phyloP scores from a whole-genome alignment of 2,113 vertebrate genomes.

The Gambusia holbrooki region DNA sequence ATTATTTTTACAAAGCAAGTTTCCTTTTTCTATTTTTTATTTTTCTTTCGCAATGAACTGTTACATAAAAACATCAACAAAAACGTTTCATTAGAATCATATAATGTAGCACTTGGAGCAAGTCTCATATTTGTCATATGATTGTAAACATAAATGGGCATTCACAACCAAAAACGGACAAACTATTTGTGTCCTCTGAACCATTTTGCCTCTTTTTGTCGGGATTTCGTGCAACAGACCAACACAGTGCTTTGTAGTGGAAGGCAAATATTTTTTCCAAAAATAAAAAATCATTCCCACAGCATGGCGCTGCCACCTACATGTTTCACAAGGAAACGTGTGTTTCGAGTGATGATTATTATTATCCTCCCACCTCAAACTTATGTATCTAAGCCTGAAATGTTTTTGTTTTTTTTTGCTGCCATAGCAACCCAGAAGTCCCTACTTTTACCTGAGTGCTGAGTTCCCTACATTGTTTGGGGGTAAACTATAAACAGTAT shows the following conservation, averaged over 20 bases:
- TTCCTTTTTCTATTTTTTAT: background rate
- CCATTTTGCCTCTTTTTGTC: background rate
- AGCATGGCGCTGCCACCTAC: background rate
- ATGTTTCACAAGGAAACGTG: background rate
- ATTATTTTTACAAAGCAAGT: too few relatives aligned
- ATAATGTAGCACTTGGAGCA: constrained; percentile 79
- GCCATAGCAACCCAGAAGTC: background rate
- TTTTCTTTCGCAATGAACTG: constrained; percentile 4
- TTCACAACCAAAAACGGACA: background rate
- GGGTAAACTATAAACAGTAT: background rate
- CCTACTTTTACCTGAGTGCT: background rate
- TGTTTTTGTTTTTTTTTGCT: background rate
- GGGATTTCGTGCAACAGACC: background rate
- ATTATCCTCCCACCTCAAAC: background rate
- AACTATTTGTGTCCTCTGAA: background rate
- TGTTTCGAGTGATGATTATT: too few relatives aligned
- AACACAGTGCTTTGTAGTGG: background rate
- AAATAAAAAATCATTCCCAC: background rate
- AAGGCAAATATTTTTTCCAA: too few relatives aligned
- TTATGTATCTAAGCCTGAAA: background rate
- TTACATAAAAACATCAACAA: constrained; percentile 44
- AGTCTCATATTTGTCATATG: constrained; percentile 46
- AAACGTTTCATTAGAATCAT: constrained; percentile 8
- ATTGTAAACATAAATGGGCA: constrained; percentile 3
- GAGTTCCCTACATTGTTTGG: background rate